Percentiles rank a stretch among this genome's conserved stretches.
Conservation (phyloP, 2,797 vertebrate species). For the Otolemur crassicaudatus region DNA sequence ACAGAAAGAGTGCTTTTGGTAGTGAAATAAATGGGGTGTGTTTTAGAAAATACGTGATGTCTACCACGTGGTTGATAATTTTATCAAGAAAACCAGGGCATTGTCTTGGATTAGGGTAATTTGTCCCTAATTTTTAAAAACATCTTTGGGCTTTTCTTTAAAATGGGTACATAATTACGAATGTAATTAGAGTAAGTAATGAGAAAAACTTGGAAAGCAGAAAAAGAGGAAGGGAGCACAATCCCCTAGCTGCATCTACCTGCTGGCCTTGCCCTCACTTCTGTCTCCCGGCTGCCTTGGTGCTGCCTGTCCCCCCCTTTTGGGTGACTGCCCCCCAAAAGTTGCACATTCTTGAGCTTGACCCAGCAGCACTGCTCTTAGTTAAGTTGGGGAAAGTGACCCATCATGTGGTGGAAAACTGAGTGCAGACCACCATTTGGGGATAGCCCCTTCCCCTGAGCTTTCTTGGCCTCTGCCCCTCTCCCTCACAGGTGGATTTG, state of each 20-base stretch:
- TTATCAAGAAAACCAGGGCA: neutral
- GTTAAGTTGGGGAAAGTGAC: neutral
- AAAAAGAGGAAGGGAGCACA: neutral
- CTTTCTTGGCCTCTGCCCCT: too few species aligned
- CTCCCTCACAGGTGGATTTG: neutral
- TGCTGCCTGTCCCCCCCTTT: neutral
- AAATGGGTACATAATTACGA: neutral
- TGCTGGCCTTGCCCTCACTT: too few species aligned
- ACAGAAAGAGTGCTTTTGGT: neutral
- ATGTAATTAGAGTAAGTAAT: too few species aligned
- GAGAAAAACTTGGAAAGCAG: neutral
- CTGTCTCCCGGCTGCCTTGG: neutral
- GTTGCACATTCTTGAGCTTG: neutral
- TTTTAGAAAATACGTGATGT: neutral
- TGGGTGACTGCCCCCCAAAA: neutral
- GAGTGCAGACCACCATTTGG: accelerated
- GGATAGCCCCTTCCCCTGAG: neutral
- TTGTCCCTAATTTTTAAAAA: neutral
- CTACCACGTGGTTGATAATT: neutral
- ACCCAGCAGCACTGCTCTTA: accelerated
- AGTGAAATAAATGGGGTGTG: too few species aligned
- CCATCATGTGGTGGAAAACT: accelerated
- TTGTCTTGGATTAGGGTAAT: neutral
- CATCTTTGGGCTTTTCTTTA: neutral
- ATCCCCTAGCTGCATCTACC: too few species aligned